Evolutionary conservation across 2,113 vertebrate species (phyloP).

Genomic region (Chitala chitala): DNA sequence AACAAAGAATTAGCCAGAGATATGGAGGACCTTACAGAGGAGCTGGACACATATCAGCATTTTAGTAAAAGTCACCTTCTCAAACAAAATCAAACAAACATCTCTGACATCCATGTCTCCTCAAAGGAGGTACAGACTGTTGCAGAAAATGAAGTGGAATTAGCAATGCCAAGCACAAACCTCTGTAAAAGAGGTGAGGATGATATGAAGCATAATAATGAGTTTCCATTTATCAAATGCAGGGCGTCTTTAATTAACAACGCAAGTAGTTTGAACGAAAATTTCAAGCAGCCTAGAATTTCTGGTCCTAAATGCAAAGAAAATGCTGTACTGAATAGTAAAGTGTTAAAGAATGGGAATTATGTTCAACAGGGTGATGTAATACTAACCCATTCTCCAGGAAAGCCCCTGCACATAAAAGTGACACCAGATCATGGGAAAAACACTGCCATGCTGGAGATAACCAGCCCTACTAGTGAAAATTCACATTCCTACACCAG

Average conservation of each 20-base stretch:
- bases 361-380: constrained; percentile 78
- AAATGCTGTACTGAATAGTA: constrained; percentile 72
- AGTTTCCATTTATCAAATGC: constrained; percentile 67
- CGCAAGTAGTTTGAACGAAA: constrained; percentile 75
- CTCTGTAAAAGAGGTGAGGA: constrained; percentile 74
- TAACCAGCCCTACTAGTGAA: constrained; percentile 81
- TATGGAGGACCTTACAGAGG: constrained; percentile 83
- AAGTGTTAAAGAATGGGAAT: constrained; percentile 71
- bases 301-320: constrained; percentile 73
- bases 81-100: constrained; percentile 77
- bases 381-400: constrained; percentile 82
- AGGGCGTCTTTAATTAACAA: constrained; percentile 64
- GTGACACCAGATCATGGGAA: constrained; percentile 88
- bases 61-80: constrained; percentile 84
- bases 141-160: no score
- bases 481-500: constrained; percentile 82
- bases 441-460: constrained; percentile 86
- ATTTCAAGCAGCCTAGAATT: constrained; percentile 68
- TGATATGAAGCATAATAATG: constrained; percentile 65
- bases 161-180: constrained; percentile 77
- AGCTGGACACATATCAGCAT: constrained; percentile 80
- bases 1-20: constrained; percentile 87
- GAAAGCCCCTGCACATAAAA: constrained; percentile 90
- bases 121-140: constrained; percentile 93
- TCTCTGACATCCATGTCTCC: constrained; percentile 82